Base-by-base conservation (phyloP, 2,797 vertebrate genomes). In the Molothrus aeneus region DNA sequence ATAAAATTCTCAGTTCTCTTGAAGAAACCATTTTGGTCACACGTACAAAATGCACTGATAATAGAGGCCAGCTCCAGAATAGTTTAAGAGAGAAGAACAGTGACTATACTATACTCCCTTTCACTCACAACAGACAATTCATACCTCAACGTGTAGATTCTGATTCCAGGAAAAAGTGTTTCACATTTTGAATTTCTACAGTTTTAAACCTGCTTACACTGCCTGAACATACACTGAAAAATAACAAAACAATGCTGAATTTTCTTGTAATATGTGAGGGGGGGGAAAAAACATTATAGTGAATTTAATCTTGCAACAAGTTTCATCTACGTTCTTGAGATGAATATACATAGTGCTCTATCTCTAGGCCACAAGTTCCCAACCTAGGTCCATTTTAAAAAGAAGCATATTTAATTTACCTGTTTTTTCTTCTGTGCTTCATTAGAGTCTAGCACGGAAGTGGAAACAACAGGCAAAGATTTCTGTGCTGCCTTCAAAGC, bases 351-450 rank as follows among this genome's bases (percentile, higher is more conserved):
- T 54, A 65, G 15, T 66, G 77, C 11, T 84, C 54, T 92, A 75
- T 3, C 34, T 90, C 77, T 91, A 86, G 70, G 74, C 86, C 57
- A 88, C 69, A 91, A 86, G 45, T 59, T 88, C 94, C 92, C 88
- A 90, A 70, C 45, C 63, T 91, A 92, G 74, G 57, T 77, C 80
- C 40, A 73, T 94, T 96, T 96, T 63, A 96, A 61, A 94, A 96
- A 96, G 63, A 97, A 95, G 86, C 36, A 56, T 74, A 81, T 95
- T 87, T 92, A 95, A 97, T 97, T 96, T 96, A 99, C 99, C 98
- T 98, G 99, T 97, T 99, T 99, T 97, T 99, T 99, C 97, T 99
- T 99, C 96, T 99, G 98, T 93, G 98, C 98, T 92, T 99, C 99
- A 97, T 94, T 98, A 96, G 96, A 97, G 94, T 99, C 99, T 83